These are phyloP conservation scores for Ecdyonurus torrentis DNA, from an alignment of 2,888 invertebrate genomes.

Conservation along the genomic window DNA sequence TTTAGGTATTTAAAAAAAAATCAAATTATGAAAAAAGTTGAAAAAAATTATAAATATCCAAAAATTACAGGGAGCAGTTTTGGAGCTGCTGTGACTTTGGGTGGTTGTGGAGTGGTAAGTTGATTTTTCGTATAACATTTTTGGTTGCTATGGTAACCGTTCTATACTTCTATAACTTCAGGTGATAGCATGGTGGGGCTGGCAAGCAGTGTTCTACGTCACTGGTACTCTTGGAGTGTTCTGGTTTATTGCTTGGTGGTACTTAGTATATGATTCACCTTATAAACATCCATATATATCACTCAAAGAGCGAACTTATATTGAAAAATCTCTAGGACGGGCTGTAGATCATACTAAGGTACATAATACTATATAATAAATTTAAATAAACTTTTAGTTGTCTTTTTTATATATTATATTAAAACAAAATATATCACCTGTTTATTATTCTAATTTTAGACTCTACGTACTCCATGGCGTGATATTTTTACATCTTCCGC, in stretches of 20 bases:
- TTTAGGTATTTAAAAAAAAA: constrained; percentile 25
- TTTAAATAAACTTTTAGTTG: background rate
- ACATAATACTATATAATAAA: background rate
- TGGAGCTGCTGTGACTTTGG: constrained; percentile 48
- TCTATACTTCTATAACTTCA: background rate
- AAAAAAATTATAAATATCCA: background rate
- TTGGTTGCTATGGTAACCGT: background rate
- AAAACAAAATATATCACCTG: too few species aligned
- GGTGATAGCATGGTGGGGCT: constrained; percentile 19
- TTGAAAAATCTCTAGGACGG: constrained; percentile 8
- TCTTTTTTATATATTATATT: too few species aligned
- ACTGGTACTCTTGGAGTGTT: constrained; percentile 15
- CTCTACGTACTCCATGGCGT: constrained; percentile 16
- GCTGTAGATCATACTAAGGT: background rate
- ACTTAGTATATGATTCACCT: constrained; percentile 17
- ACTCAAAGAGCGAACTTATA: constrained; percentile 15
- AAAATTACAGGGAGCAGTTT: constrained; percentile 37
- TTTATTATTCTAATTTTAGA: too few species aligned
- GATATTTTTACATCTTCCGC: constrained; percentile 17
- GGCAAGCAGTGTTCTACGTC: constrained; percentile 28
- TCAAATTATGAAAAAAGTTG: background rate
- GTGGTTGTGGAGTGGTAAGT: constrained; percentile 46
- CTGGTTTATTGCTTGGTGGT: constrained; percentile 22
- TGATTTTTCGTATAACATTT: too few species aligned
- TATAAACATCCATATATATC: constrained; percentile 18